Conservation (phyloP, 2,113 vertebrate genomes). For the Lophochroa leadbeateri region DNA sequence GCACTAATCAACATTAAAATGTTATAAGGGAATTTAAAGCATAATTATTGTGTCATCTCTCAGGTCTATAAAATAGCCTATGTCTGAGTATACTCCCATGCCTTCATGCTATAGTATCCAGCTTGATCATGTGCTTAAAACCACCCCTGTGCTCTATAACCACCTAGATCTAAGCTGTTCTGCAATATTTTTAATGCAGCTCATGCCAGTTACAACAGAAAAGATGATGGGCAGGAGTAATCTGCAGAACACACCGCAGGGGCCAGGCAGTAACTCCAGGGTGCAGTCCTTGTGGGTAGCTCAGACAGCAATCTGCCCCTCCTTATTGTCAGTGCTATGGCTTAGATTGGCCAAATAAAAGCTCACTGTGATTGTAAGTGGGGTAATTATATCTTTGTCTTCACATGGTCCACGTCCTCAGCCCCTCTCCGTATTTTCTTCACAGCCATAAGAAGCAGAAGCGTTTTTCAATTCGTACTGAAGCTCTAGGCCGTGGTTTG, state of each 20-base stretch:
- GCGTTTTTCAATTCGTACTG: not conserved
- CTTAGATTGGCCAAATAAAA: not conserved
- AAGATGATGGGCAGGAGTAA: not conserved
- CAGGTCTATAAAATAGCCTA: not conserved
- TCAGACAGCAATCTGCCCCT: not conserved
- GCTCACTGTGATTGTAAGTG: not conserved
- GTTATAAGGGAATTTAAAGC: not conserved
- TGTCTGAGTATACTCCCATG: not conserved
- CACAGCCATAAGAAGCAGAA: not conserved
- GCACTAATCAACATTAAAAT: not conserved
- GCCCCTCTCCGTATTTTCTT: not conserved
- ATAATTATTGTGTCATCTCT: not conserved
- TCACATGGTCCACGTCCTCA: not conserved
- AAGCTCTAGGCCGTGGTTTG: not conserved
- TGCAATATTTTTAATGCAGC: not conserved
- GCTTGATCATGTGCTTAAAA: not conserved
- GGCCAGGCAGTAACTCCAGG: not conserved
- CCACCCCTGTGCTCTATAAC: not conserved
- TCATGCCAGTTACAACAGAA: not conserved
- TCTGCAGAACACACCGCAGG: rapidly evolving
- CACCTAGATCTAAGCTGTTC: not conserved
- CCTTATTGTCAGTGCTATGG: not conserved
- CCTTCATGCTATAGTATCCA: rapidly evolving
- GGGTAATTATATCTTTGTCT: not conserved
- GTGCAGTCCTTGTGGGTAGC: not conserved